Base-by-base conservation (phyloP, 2,797 vertebrate species). In the Tragelaphus oryx region DNA sequence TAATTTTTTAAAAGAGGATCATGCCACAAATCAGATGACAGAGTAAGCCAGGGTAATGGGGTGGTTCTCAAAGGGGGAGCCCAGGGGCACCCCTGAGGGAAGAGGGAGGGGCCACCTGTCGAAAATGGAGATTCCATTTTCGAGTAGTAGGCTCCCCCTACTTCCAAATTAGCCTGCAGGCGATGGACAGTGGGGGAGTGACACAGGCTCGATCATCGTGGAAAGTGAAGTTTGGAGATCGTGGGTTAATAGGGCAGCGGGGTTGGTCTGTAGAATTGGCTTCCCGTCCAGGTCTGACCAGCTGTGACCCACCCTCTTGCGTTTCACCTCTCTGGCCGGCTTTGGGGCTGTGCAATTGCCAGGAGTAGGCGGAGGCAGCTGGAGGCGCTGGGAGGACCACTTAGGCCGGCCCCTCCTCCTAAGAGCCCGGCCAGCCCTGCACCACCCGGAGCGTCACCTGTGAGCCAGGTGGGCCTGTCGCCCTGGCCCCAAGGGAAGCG, bases 1-100 rank as follows among this genome's bases (percentile, higher is more conserved):
- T 93, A 91, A 92, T 93, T 92, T 76, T 95, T 95, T 62, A 18
- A 95, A 91, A 92, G 87, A 91, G 41, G 83, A 59, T 81, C 80
- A 33, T 0, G 24, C 30, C 46, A 24, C 68, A 16, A 17, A 79
- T 44, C 62, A 68, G 95, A 74, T 55, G 75, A 22, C 8, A 13
- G 17, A 48, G 78, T 18, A 1, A 84, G 62, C 55, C 3, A n/a
- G 50, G 2, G 3, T 68, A 10, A 28, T 3, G 8, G 13, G 33
- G 30, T 30, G 50, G 44, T 52, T 89, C 59, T 57, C 30, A 1
- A 16, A 22, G 3, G 50, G 10, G 1, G n/a, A 54, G 17, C 14
- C 17, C 48, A 37, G 65, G 62, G 33, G 12, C 17, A 8, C 44
- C 82, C 26, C 4, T 17, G 7, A 8, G 46, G 46, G 46, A 24